Evolutionary conservation across 2,113 vertebrate species (phyloP).

Genomic region (Nesogale talazaci): DNA sequence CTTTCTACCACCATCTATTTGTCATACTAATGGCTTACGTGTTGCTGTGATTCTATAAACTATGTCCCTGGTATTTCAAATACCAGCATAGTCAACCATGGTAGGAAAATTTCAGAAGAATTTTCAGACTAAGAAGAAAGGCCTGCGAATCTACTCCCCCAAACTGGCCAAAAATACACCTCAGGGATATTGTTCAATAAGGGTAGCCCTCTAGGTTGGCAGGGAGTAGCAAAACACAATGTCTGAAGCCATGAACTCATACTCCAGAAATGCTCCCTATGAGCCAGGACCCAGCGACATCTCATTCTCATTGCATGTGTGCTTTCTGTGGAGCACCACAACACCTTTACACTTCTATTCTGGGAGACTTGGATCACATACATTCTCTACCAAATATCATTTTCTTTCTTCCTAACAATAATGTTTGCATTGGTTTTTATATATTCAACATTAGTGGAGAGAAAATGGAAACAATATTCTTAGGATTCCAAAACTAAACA

Average conservation of each 20-base stretch:
- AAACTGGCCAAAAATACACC: no score
- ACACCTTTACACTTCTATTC: no score
- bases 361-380: no score
- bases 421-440: background rate
- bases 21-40: background rate
- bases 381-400: background rate
- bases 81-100: background rate
- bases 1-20: background rate
- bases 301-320: no score
- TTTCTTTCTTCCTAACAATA: conserved; percentile 20
- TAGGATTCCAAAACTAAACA: background rate
- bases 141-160: background rate
- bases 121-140: background rate
- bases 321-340: no score
- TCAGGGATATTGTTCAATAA: no score
- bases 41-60: background rate
- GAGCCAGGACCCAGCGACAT: no score
- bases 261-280: no score
- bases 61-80: background rate
- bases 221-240: no score
- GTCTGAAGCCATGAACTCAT: no score
- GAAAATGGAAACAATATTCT: background rate
- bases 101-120: background rate
- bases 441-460: background rate
- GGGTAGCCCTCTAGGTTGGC: no score